Conservation (phyloP, 2,797 vertebrate species). For the Gouania willdenowi region DNA sequence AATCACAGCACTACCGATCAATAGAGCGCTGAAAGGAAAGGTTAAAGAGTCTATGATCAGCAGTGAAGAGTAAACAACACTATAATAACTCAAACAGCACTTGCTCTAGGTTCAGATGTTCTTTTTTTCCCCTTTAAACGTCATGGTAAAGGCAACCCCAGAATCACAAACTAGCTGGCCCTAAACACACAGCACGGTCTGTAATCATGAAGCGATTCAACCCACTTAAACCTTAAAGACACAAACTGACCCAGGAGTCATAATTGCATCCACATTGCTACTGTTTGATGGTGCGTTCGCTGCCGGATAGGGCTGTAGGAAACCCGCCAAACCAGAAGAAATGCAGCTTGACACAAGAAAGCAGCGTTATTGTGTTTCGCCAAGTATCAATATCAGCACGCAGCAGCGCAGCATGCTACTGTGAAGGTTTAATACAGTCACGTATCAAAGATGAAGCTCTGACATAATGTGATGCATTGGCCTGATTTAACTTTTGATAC, state of each 20-base stretch:
- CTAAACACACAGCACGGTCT: constrained; percentile 68
- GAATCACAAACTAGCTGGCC: constrained; percentile 64
- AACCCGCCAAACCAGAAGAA: too few relatives aligned
- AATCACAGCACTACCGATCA: constrained; percentile 31
- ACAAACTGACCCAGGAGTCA: constrained; percentile 60
- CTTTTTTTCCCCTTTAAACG: too few relatives aligned
- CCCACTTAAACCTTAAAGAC: constrained; percentile 70
- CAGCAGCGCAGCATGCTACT: too few relatives aligned
- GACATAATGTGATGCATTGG: too few relatives aligned
- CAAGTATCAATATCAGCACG: too few relatives aligned
- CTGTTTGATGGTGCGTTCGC: constrained; percentile 56
- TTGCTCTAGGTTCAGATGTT: constrained; percentile 49
- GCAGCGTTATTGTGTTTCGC: too few relatives aligned
- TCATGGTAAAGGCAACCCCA: constrained; percentile 55
- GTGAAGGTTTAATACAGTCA: too few relatives aligned
- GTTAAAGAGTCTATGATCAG: constrained; percentile 36
- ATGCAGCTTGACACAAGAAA: too few relatives aligned
- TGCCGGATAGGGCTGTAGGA: constrained; percentile 35
- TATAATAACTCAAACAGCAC: constrained; percentile 47
- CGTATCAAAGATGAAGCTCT: too few relatives aligned
- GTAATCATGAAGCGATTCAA: constrained; percentile 66
- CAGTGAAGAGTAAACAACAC: constrained; percentile 50
- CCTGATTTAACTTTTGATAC: too few relatives aligned
- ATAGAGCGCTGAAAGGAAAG: constrained; percentile 42
- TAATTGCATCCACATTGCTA: constrained; percentile 72